phyloP scores from a whole-genome alignment of 2,113 vertebrate genomes.

The Esox niger region DNA sequence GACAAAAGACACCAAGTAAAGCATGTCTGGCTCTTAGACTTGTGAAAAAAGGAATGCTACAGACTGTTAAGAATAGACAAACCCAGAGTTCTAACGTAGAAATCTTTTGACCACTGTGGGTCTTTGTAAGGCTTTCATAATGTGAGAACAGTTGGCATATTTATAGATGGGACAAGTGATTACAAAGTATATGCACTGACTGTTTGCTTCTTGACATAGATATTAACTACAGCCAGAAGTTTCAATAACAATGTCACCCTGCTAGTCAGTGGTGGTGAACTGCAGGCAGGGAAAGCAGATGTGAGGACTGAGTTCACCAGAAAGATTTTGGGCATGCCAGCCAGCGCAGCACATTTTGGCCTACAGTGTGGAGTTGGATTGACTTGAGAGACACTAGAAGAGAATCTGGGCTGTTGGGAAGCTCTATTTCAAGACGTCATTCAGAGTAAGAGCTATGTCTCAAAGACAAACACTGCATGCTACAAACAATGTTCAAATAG shows the following conservation, averaged over 20 bases:
- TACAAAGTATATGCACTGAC: neutral
- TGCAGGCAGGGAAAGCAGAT: neutral
- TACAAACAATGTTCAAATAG: neutral
- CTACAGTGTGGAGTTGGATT: neutral
- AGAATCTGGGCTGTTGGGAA: neutral
- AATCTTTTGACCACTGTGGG: neutral
- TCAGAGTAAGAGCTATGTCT: neutral
- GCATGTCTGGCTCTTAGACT: neutral
- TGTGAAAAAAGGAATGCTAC: neutral
- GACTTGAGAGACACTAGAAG: neutral
- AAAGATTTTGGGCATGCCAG: neutral
- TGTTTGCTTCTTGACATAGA: neutral
- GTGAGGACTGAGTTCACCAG: neutral
- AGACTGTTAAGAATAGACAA: neutral
- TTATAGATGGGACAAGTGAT: neutral
- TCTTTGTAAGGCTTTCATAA: neutral
- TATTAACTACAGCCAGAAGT: too few relatives aligned
- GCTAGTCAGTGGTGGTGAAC: too few relatives aligned
- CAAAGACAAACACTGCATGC: neutral
- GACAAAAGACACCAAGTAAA: slow-evolving; percentile 3
- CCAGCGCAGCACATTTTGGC: neutral
- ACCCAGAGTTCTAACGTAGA: neutral
- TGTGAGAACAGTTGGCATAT: neutral
- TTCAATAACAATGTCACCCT: too few relatives aligned
- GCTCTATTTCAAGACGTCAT: neutral